phyloP scores from a whole-genome alignment of 2,113 vertebrate genomes.

The Paedocypris sp. region DNA sequence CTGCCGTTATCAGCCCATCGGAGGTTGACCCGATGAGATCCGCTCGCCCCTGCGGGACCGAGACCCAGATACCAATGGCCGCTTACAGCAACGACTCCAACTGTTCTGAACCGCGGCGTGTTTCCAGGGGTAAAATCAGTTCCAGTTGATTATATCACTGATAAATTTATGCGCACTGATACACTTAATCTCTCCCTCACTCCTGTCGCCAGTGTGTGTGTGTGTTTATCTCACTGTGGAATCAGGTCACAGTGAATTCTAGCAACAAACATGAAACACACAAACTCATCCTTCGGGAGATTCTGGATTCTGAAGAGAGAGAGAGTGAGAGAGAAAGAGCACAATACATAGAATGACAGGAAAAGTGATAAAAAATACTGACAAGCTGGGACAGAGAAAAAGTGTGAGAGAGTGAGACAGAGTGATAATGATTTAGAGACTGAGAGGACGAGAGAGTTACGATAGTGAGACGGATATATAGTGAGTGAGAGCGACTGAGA shows the following conservation, averaged over 20 bases:
- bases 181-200: neutral
- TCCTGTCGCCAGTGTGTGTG: neutral
- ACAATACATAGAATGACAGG: neutral
- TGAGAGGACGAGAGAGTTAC: too few relatives aligned
- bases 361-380: too few relatives aligned
- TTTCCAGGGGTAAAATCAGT: neutral
- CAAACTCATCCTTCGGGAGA: too few relatives aligned
- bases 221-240: constrained; percentile 16
- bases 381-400: too few relatives aligned
- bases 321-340: constrained; percentile 2
- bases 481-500: too few relatives aligned
- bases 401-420: too few relatives aligned
- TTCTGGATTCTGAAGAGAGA: too few relatives aligned
- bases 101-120: neutral
- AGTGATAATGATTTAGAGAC: too few relatives aligned
- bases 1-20: neutral
- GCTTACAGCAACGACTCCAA: too few relatives aligned
- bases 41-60: neutral
- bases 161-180: constrained; percentile 5
- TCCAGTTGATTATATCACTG: constrained; percentile 18
- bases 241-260: constrained; percentile 18
- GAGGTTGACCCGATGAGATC: constrained; percentile 8
- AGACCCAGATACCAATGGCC: constrained; percentile 1
- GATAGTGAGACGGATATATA: too few relatives aligned
- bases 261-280: constrained; percentile 21